These are phyloP conservation scores for Channa maculata DNA, from an alignment of 2,113 vertebrate species.

Conservation along the genomic window DNA sequence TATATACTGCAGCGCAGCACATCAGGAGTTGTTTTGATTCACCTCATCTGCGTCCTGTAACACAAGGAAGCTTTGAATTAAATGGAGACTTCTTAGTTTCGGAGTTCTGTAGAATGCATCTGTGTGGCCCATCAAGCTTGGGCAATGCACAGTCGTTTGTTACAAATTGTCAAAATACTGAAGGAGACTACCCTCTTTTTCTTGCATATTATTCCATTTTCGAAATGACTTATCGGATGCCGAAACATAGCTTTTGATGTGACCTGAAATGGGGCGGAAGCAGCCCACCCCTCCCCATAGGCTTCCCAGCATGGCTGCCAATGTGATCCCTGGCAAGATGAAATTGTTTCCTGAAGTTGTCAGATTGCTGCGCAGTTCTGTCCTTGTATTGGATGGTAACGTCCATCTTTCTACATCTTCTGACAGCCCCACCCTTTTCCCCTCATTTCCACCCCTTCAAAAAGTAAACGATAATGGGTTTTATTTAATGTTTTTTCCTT, in stretches of 20 bases:
- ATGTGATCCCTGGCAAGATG: constrained; percentile 67
- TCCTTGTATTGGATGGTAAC: constrained; percentile 63
- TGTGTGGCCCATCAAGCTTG: background rate
- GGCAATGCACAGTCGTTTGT: constrained; percentile 21
- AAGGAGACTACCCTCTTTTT: constrained; percentile 21
- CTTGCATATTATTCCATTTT: constrained; percentile 56
- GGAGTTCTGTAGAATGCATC: constrained; percentile 6
- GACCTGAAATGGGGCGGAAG: constrained; percentile 36
- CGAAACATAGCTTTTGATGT: constrained; percentile 48
- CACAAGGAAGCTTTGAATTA: constrained; percentile 36
- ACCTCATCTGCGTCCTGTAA: constrained; percentile 45
- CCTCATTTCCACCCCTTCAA: constrained; percentile 70
- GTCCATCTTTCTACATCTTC: constrained; percentile 57
- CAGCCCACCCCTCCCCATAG: constrained; percentile 27
- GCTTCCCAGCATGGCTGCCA: constrained; percentile 38
- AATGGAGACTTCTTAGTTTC: constrained; percentile 13
- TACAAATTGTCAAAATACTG: constrained; percentile 34
- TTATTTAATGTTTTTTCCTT: constrained; percentile 81
- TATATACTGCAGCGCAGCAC: constrained; percentile 16
- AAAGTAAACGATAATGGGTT: constrained; percentile 74
- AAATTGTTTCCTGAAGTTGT: constrained; percentile 79
- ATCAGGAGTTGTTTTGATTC: constrained; percentile 42
- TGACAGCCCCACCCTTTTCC: constrained; percentile 69
- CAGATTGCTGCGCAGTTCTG: constrained; percentile 60
- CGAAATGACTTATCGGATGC: constrained; percentile 43